These are phyloP conservation scores for Drosophila ercepeae DNA, from an alignment of 1,140 invertebrate genomes.

Conservation along the genomic window DNA sequence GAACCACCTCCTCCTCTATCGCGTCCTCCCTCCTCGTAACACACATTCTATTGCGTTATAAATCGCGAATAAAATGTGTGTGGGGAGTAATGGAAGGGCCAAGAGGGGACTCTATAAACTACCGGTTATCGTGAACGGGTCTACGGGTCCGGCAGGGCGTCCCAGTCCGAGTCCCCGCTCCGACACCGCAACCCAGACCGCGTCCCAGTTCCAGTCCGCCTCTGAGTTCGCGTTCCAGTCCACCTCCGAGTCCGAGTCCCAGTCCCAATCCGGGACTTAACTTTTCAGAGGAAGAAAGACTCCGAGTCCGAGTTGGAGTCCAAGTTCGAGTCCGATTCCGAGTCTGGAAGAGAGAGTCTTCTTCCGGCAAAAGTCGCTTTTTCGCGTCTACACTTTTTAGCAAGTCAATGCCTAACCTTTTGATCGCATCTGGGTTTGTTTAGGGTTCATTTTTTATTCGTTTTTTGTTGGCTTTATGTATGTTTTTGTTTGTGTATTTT, in stretches of 20 bases:
- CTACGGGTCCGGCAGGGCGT: conserved; percentile 7
- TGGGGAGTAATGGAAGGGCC: neutral
- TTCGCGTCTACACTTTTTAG: conserved; percentile 22
- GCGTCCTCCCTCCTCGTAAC: too few relatives aligned
- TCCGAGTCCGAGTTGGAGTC: conserved; percentile 4
- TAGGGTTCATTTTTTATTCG: neutral
- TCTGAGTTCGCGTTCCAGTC: conserved; percentile 12
- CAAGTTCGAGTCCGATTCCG: neutral
- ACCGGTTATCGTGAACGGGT: conserved; percentile 59
- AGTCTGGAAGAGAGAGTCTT: neutral
- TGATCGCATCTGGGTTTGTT: conserved; percentile 13
- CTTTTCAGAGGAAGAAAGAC: too few relatives aligned
- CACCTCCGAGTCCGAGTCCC: neutral
- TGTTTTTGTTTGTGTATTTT: conserved; percentile 16
- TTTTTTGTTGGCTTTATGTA: neutral
- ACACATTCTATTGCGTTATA: conserved; percentile 36
- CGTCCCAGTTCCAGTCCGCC: neutral
- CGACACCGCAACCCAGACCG: too few relatives aligned
- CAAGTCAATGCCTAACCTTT: conserved; percentile 3
- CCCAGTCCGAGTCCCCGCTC: neutral
- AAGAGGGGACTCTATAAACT: conserved; percentile 16
- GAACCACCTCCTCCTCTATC: too few relatives aligned
- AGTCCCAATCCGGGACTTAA: conserved; percentile 1
- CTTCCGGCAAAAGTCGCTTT: too few relatives aligned
- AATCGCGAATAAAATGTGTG: conserved; percentile 24